A percentile compares a stretch with the other conserved stretches of the same genome.
Conservation (phyloP, 2,888 invertebrate genomes). For the Eretmocerus hayati region DNA sequence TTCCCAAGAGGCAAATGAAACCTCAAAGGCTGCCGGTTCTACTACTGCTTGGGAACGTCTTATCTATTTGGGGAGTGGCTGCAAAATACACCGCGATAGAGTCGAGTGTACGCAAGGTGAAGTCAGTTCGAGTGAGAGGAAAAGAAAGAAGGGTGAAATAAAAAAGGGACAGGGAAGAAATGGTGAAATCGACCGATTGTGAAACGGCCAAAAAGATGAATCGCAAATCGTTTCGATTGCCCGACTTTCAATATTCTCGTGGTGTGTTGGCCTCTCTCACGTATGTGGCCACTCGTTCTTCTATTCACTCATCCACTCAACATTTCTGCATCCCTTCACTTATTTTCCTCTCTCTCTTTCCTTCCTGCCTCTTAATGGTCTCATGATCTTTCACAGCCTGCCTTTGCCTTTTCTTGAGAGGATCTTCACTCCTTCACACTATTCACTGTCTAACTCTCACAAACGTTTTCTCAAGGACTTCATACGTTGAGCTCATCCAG, state of each 20-base stretch:
- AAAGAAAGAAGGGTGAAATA: neutral
- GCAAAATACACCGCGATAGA: neutral
- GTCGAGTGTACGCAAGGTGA: neutral
- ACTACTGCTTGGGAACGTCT: neutral
- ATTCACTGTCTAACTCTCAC: too few species aligned
- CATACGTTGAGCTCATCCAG: too few species aligned
- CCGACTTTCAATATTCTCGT: neutral
- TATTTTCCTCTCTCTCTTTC: neutral
- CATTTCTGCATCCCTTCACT: neutral
- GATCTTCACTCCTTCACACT: too few species aligned
- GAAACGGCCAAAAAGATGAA: too few species aligned
- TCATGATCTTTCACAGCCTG: too few species aligned
- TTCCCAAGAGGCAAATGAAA: slow-evolving; percentile 39
- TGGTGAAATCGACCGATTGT: slow-evolving; percentile 7
- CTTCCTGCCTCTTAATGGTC: too few species aligned
- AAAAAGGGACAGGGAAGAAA: neutral
- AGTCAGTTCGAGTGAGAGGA: too few species aligned
- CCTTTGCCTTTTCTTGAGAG: too few species aligned
- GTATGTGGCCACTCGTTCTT: neutral
- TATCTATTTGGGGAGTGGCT: neutral
- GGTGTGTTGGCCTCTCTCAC: neutral
- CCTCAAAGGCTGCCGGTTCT: slow-evolving; percentile 21
- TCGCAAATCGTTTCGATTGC: slow-evolving; percentile 9
- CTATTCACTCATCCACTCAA: neutral
- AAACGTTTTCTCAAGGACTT: too few species aligned